Base-by-base conservation (phyloP, 2,113 vertebrate species). In the Cyphomyrus discorhynchus region DNA sequence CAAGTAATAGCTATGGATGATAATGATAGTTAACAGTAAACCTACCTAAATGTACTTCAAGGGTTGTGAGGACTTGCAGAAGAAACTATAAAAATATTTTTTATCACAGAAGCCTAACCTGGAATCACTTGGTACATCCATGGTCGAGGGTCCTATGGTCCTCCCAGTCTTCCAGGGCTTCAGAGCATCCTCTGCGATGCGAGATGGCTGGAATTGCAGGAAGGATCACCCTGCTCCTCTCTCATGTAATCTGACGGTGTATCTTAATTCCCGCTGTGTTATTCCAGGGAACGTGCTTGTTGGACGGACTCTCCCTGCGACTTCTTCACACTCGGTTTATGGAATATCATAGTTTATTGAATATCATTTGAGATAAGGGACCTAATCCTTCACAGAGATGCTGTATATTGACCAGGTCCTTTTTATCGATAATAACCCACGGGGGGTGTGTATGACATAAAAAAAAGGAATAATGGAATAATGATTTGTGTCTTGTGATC, bases 321-420 rank as follows among this genome's bases (percentile, higher is more conserved):
- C 95, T 96, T 96, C 94, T 93, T 93, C 91, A 91, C 95, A 95
- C 95, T 94, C 95, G 95, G 94, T 95, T 96, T 96, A 96, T 96
- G 96, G 95, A 96, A 96, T 96, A 96, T 96, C 95, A 94, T 95
- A 95, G 94, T 95, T 96, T 96, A 96, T 96, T 96, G 96, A 96
- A 96, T 96, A 96, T 96, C 95, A 96, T 96, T 96, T 96, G 92
- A 96, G 96, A 96, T 96, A 96, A 96, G 95, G 93, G 93, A 93
- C 62, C 94, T 96, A 96, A 96, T 96, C 96, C 95, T 94, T 94
- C 93, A 92, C 92, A 92, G 77, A 94, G 94, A 95, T 95, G 96
- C 95, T 95, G 95, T 96, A 96, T 96, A 96, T 96, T 96, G 96
- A 96, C 96, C 95, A 95, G 93, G 93, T 94, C 91, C 91, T 91